phyloP scores from a whole-genome alignment of 2,888 invertebrate species.

The Leptinotarsa juncta region DNA sequence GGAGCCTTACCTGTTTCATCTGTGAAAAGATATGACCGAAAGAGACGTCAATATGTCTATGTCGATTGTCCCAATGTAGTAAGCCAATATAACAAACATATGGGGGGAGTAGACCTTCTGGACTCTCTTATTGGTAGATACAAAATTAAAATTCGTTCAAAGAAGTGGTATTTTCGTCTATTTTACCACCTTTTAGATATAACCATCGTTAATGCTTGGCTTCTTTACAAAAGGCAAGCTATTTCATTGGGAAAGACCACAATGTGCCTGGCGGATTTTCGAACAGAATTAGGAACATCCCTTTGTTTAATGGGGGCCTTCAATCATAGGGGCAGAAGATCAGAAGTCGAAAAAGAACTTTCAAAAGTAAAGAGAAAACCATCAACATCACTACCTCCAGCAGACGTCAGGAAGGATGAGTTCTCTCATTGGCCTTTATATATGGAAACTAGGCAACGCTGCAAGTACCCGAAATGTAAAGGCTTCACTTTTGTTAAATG shows the following conservation, averaged over 20 bases:
- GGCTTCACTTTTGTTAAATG: not conserved
- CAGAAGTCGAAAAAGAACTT: not conserved
- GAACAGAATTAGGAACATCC: slow-evolving; percentile 3
- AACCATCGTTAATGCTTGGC: slow-evolving; percentile 18
- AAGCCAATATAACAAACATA: slow-evolving; percentile 16
- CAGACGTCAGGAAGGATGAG: slow-evolving; percentile 12
- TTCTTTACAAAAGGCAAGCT: slow-evolving; percentile 13
- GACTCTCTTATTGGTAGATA: slow-evolving; percentile 15
- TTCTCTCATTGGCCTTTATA: slow-evolving; percentile 5
- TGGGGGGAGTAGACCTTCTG: slow-evolving; percentile 13
- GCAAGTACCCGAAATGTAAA: slow-evolving; percentile 12
- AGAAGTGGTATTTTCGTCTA: slow-evolving; percentile 8
- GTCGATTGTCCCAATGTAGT: slow-evolving; percentile 1
- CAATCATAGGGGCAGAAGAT: slow-evolving; percentile 1
- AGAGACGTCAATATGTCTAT: slow-evolving; percentile 12
- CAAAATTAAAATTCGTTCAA: slow-evolving; percentile 14
- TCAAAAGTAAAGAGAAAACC: slow-evolving; percentile 7
- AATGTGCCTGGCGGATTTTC: not conserved
- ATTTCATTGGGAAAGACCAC: not conserved
- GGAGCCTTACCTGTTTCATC: slow-evolving; percentile 1
- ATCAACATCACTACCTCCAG: slow-evolving; percentile 8
- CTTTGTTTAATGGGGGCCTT: not conserved
- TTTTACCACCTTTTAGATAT: slow-evolving; percentile 16
- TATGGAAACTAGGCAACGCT: slow-evolving; percentile 12
- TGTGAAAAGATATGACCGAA: slow-evolving; percentile 4